A percentile compares a stretch with the other conserved stretches of the same genome.
These are phyloP conservation scores for Macrocentrus cingulum DNA, from an alignment of 1,140 invertebrate genomes.

Conservation along the genomic window DNA sequence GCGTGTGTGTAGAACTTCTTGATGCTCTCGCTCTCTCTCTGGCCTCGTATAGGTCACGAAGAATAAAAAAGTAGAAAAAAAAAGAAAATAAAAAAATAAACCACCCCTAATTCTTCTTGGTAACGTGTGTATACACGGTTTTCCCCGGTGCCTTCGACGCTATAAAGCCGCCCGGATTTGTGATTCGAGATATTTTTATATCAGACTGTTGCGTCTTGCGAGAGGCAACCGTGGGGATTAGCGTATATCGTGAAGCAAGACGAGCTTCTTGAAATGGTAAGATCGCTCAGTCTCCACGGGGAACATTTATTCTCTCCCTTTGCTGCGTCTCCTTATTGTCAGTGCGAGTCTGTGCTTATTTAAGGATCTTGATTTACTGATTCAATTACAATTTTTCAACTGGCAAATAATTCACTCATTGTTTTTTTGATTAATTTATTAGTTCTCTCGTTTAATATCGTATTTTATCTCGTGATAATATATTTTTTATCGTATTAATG, in stretches of 20 bases:
- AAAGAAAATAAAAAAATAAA: constrained; percentile 50
- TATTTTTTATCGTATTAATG: too few species aligned
- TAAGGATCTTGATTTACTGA: constrained; percentile 23
- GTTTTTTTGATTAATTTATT: too few species aligned
- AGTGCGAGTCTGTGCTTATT: constrained; percentile 13
- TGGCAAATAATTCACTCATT: too few species aligned
- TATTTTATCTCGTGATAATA: too few species aligned
- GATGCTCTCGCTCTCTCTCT: background rate
- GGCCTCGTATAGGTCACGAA: background rate
- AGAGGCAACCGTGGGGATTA: constrained; percentile 25
- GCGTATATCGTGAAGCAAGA: constrained; percentile 17
- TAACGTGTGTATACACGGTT: background rate
- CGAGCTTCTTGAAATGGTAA: constrained; percentile 27
- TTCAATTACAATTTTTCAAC: too few species aligned
- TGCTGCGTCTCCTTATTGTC: background rate
- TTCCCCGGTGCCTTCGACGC: background rate
- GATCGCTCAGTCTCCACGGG: constrained; percentile 19
- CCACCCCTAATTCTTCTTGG: constrained; percentile 53
- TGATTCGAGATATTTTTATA: constrained; percentile 41
- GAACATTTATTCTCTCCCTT: constrained; percentile 16
- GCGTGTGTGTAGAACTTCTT: background rate
- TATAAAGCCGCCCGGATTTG: constrained; percentile 23
- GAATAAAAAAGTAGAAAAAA: constrained; percentile 3
- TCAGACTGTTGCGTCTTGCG: constrained; percentile 38
- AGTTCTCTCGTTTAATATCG: too few species aligned